Percentiles rank a stretch among this genome's conserved stretches.
phyloP scores from a whole-genome alignment of 2,113 vertebrate species.

The Nycticryphes semicollaris region DNA sequence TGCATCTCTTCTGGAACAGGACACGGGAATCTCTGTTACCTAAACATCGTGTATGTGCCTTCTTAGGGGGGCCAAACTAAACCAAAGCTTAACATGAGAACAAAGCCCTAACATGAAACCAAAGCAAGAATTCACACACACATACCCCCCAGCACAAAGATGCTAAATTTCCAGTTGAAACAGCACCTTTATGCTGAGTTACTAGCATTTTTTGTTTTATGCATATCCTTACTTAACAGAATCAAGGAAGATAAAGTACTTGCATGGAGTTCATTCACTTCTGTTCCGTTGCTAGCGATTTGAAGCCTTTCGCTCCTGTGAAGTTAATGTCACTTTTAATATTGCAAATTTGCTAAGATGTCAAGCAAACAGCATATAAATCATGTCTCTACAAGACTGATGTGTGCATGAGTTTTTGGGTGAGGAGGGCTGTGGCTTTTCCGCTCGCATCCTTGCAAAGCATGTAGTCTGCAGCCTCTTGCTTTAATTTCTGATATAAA shows the following conservation, averaged over 20 bases:
- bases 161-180: not conserved
- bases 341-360: not conserved
- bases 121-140: not conserved
- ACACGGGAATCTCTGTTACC: not conserved
- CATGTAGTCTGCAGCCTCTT: not conserved
- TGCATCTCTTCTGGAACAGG: not conserved
- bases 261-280: not conserved
- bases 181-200: not conserved
- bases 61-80: not conserved
- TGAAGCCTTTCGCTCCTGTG: conserved; percentile 15
- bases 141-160: not conserved
- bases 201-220: not conserved
- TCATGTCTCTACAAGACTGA: not conserved
- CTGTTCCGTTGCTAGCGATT: not conserved
- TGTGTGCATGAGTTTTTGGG: not conserved
- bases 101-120: not conserved
- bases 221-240: not conserved
- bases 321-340: conserved; percentile 44
- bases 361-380: not conserved
- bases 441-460: not conserved
- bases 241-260: not conserved
- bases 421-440: not conserved
- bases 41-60: not conserved
- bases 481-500: conserved; percentile 7
- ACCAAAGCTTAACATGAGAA: not conserved